phyloP scores from a whole-genome alignment of 2,113 vertebrate species.

The Hucho hucho region DNA sequence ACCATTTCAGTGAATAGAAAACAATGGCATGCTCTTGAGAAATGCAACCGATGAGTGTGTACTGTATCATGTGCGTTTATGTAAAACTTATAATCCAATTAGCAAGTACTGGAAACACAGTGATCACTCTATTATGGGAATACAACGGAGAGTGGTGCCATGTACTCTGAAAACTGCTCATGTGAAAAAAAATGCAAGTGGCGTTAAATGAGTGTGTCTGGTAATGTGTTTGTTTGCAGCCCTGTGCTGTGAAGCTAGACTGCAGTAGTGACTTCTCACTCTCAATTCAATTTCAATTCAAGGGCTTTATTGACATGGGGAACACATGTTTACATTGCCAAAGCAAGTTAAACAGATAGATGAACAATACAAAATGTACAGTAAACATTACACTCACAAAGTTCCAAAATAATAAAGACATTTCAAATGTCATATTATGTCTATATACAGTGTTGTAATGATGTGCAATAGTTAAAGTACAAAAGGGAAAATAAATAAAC shows the following conservation, averaged over 20 bases:
- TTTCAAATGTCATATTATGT: no score
- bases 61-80: constrained; percentile 61
- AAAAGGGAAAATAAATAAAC: no score
- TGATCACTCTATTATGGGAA: constrained; percentile 60
- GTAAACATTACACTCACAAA: no score
- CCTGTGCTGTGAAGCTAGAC: constrained; percentile 23
- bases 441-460: no score
- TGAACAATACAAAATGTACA: no score
- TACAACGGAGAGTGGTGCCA: constrained; percentile 54
- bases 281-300: neutral
- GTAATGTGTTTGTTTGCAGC: constrained; percentile 58
- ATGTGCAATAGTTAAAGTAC: no score
- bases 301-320: no score
- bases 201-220: constrained; percentile 60
- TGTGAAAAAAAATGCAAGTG: constrained; percentile 64
- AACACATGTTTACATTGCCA: no score
- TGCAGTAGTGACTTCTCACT: constrained; percentile 27
- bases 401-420: no score
- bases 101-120: constrained; percentile 61
- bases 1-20: constrained; percentile 27
- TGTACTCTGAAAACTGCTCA: constrained; percentile 55
- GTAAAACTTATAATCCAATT: constrained; percentile 70
- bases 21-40: constrained; percentile 49
- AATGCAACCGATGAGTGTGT: constrained; percentile 41
- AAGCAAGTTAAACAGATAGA: no score